These are phyloP conservation scores for Atrina japonica DNA, from an alignment of 2,888 invertebrate genomes.

Conservation along the genomic window DNA sequence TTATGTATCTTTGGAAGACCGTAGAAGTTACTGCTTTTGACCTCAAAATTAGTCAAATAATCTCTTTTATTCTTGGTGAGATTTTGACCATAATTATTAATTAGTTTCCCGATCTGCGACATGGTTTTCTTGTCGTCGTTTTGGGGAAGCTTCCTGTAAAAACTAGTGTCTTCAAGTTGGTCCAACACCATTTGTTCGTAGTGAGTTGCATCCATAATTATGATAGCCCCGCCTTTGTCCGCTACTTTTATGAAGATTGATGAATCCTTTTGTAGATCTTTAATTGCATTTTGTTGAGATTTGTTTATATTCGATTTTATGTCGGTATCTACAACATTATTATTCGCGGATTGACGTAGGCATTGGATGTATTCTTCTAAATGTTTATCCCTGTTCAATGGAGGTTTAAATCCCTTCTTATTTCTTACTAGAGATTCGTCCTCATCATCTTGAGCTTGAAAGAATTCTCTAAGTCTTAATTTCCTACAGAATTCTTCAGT, in stretches of 20 bases:
- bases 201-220: conserved; percentile 38
- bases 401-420: too few relatives aligned
- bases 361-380: too few relatives aligned
- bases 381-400: too few relatives aligned
- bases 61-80: conserved; percentile 24
- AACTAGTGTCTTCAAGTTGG: conserved; percentile 20
- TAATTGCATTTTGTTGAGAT: conserved; percentile 8
- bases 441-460: too few relatives aligned
- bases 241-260: conserved; percentile 35
- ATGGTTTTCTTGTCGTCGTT: conserved; percentile 25
- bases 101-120: conserved; percentile 16
- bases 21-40: conserved; percentile 27
- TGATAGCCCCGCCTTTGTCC: conserved; percentile 39
- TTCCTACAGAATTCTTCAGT: too few relatives aligned
- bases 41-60: conserved; percentile 14
- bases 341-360: too few relatives aligned
- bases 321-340: too few relatives aligned
- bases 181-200: conserved; percentile 32
- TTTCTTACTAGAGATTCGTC: too few relatives aligned
- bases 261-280: conserved; percentile 16
- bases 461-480: too few relatives aligned
- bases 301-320: too few relatives aligned
- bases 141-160: not conserved
- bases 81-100: not conserved
- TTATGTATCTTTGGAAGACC: conserved; percentile 36